These are phyloP conservation scores for Venusia cambrica DNA, from an alignment of 2,888 invertebrate genomes.

Conservation along the genomic window DNA sequence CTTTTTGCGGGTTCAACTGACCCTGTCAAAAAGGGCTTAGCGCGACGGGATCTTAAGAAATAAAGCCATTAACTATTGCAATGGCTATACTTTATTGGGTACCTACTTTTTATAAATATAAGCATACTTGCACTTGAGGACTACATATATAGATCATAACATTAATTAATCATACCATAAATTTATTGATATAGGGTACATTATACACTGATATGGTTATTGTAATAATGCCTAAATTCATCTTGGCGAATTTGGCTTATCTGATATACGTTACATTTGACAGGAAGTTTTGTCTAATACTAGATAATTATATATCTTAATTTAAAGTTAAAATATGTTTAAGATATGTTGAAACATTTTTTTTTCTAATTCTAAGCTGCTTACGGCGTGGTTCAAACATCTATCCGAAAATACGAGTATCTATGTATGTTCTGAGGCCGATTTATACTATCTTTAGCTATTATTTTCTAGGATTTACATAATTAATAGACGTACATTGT, in stretches of 20 bases:
- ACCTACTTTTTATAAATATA: slow-evolving; percentile 3
- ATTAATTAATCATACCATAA: slow-evolving; percentile 4
- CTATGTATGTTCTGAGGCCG: slow-evolving; percentile 57
- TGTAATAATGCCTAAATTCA: slow-evolving; percentile 28
- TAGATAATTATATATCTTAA: slow-evolving; percentile 6
- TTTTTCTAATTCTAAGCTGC: slow-evolving; percentile 13
- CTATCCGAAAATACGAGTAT: slow-evolving; percentile 75
- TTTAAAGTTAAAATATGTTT: slow-evolving; percentile 7
- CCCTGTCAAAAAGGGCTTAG: too few species aligned
- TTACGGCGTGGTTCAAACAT: slow-evolving; percentile 45
- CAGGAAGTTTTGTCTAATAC: slow-evolving; percentile 10
- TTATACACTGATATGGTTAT: slow-evolving; percentile 27
- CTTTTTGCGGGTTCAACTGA: too few species aligned
- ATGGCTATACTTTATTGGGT: slow-evolving; percentile 6
- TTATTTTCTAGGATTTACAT: slow-evolving; percentile 1
- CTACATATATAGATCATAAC: slow-evolving; percentile 2
- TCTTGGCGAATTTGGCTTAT: slow-evolving; percentile 17
- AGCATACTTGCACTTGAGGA: slow-evolving; percentile 6
- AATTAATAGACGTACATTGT: slow-evolving; percentile 6
- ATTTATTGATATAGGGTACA: slow-evolving; percentile 20
- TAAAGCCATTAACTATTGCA: slow-evolving; percentile 20
- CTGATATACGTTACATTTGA: slow-evolving; percentile 13
- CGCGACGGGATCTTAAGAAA: too few species aligned
- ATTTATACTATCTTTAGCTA: too few species aligned
- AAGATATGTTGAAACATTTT: slow-evolving; percentile 1